Conservation (phyloP, 1,140 invertebrate species). For the Mizuhopecten yessoensis region DNA sequence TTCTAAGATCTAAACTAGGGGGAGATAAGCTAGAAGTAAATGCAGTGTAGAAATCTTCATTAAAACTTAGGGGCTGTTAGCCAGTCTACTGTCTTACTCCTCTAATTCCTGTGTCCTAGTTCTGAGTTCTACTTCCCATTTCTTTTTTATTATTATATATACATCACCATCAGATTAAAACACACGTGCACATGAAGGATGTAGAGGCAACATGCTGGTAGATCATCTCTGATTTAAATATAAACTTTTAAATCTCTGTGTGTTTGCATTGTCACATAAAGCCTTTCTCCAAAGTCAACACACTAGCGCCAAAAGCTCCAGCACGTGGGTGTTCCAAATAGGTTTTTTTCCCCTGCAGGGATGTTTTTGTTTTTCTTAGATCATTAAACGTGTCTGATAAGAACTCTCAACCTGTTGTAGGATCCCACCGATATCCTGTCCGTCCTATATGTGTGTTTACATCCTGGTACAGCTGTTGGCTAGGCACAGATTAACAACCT, state of each 20-base stretch:
- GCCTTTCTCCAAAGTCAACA: background rate
- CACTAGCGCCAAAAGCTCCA: background rate
- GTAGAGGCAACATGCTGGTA: background rate
- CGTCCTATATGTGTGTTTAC: background rate
- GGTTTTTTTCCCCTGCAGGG: background rate
- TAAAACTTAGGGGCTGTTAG: no score
- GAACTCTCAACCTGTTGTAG: background rate
- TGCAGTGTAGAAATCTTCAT: no score
- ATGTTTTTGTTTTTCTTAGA: slow-evolving; percentile 34
- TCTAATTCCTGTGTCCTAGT: no score
- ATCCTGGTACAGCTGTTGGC: background rate
- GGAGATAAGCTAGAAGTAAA: no score
- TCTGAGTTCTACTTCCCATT: no score
- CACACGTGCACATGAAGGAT: background rate
- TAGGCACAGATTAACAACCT: background rate
- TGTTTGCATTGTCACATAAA: slow-evolving; percentile 24
- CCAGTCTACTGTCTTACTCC: no score
- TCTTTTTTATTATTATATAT: background rate
- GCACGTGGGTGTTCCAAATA: slow-evolving; percentile 16
- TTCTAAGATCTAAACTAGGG: no score
- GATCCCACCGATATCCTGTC: background rate
- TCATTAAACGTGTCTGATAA: background rate
- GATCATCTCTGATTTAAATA: slow-evolving; percentile 10
- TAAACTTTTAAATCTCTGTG: no score
- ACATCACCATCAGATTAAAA: background rate